Conservation (phyloP, 2,113 vertebrate species). For the Megaceryle torquata region DNA sequence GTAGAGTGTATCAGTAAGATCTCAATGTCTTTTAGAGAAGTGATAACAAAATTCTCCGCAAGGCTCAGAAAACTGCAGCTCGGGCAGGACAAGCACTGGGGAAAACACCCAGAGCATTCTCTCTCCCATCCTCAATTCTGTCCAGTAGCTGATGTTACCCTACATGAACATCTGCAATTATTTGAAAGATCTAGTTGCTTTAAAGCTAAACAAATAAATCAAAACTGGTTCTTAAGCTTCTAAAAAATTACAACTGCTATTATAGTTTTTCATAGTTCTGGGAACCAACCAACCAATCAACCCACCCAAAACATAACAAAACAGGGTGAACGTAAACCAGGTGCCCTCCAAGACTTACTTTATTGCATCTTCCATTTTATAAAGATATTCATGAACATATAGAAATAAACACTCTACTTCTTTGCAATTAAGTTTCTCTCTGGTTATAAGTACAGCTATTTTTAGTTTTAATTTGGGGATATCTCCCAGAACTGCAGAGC, state of each 20-base stretch:
- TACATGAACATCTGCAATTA: background rate
- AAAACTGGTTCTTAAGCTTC: background rate
- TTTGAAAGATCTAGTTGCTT: background rate
- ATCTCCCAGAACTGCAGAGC: constrained; percentile 38
- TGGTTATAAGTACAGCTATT: constrained; percentile 31
- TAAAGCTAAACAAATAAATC: background rate
- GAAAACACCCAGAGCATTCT: background rate
- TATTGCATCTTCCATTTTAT: constrained; percentile 9
- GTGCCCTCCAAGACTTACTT: background rate
- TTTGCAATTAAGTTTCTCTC: constrained; percentile 34
- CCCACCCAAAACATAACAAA: background rate
- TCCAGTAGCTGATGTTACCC: background rate
- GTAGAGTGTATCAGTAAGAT: background rate
- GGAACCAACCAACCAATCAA: background rate
- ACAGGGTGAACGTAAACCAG: background rate
- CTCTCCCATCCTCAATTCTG: background rate
- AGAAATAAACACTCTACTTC: constrained; percentile 35
- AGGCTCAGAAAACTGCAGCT: background rate
- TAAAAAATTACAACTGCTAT: background rate
- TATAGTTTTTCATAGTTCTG: background rate
- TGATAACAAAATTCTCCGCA: background rate
- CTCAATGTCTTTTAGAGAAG: background rate
- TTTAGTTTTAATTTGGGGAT: constrained; percentile 51
- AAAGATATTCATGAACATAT: constrained; percentile 7
- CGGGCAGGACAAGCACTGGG: background rate